Percentiles rank a stretch among this genome's conserved stretches.
Conservation (phyloP, 2,113 vertebrate genomes). For the Benitochromis conjunctus region DNA sequence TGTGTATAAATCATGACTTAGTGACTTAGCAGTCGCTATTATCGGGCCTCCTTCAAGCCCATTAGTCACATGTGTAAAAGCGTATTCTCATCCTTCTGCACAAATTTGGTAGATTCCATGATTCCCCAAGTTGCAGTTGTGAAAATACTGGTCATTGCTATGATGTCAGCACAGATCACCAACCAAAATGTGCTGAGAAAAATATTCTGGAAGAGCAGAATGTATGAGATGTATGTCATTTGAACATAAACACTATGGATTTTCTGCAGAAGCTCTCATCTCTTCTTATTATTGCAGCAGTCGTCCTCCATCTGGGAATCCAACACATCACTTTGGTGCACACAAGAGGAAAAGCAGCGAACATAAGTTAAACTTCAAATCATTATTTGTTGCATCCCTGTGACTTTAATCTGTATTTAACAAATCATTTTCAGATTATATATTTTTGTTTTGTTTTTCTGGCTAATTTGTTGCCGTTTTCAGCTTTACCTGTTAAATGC, state of each 20-base stretch:
- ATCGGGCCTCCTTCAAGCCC: constrained; percentile 13
- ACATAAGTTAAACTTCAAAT: neutral
- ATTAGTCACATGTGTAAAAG: constrained; percentile 29
- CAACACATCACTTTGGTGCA: neutral
- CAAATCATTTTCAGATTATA: neutral
- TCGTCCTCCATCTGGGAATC: neutral
- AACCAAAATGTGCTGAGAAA: neutral
- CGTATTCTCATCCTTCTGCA: constrained; percentile 23
- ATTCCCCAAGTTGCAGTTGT: neutral
- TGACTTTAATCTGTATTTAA: constrained; percentile 13
- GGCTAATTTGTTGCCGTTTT: constrained; percentile 9
- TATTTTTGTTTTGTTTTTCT: neutral
- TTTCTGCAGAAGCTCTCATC: neutral
- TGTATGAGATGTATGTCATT: neutral
- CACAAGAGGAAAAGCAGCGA: neutral
- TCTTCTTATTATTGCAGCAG: neutral
- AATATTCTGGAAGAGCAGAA: neutral
- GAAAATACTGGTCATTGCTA: neutral
- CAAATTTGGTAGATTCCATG: constrained; percentile 19
- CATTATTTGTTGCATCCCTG: constrained; percentile 28
- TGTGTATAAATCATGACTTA: neutral
- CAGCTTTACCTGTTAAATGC: neutral
- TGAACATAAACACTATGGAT: neutral
- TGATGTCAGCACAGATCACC: neutral
- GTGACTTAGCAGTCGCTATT: neutral